Conservation (phyloP, 2,113 vertebrate genomes). For the Piaya cayana region DNA sequence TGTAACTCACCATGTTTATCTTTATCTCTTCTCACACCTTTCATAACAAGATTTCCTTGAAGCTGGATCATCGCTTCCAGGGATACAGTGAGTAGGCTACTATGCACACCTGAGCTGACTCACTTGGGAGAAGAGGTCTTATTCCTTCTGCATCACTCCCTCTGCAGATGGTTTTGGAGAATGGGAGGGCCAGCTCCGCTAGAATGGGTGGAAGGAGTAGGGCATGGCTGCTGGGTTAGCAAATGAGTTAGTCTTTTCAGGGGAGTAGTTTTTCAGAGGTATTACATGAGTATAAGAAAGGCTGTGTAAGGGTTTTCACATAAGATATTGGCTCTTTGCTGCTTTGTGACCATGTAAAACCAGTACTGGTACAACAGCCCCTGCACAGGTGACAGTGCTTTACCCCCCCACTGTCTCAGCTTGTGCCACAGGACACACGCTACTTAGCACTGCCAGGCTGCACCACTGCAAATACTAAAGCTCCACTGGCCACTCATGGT, state of each 20-base stretch:
- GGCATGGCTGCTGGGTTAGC: background rate
- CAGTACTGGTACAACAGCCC: background rate
- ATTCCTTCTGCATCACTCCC: background rate
- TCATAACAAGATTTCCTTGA: slow-evolving; percentile 1
- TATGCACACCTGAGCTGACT: background rate
- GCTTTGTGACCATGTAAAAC: background rate
- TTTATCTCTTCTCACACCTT: slow-evolving; percentile 30
- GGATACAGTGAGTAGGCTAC: background rate
- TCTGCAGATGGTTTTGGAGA: background rate
- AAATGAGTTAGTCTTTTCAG: background rate
- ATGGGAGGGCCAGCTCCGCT: background rate
- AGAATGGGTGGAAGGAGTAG: background rate
- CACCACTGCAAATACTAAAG: background rate
- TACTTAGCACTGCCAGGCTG: background rate
- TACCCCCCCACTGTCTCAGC: background rate
- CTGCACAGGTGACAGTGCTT: background rate
- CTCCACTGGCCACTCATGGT: background rate
- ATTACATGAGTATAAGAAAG: background rate
- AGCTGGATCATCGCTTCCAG: background rate
- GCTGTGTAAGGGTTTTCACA: background rate
- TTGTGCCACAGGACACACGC: accelerated
- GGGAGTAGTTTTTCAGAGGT: background rate
- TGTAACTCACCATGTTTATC: slow-evolving; percentile 10
- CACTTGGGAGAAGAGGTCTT: background rate
- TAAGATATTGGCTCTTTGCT: background rate